phyloP scores from a whole-genome alignment of 2,113 vertebrate genomes.

The Corythoichthys intestinalis region DNA sequence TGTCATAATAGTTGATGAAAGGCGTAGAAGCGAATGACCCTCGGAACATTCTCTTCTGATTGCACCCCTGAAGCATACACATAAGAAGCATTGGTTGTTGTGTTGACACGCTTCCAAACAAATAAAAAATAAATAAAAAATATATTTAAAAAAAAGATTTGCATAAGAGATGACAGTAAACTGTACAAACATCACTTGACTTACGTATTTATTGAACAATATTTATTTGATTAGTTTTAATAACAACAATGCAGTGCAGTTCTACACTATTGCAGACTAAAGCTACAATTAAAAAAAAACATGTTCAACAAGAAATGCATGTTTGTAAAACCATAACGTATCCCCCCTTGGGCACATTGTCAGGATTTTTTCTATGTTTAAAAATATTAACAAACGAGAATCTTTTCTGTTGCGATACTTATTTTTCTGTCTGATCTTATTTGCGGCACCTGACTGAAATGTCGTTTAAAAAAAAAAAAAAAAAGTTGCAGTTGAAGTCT shows the following conservation, averaged over 20 bases:
- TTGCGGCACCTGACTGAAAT: no score
- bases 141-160: neutral
- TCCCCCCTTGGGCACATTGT: neutral
- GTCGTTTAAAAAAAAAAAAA: no score
- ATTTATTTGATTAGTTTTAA: no score
- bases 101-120: no score
- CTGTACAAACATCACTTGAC: neutral
- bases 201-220: neutral
- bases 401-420: no score
- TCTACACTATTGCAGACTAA: neutral
- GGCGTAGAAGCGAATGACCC: conserved; percentile 53
- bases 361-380: neutral
- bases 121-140: neutral
- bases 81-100: neutral
- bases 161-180: neutral
- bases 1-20: conserved; percentile 66
- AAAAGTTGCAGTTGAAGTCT: no score
- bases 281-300: neutral
- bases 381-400: neutral
- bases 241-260: neutral
- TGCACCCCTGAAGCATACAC: conserved; percentile 54
- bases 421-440: no score
- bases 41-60: conserved; percentile 64
- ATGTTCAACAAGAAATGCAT: neutral
- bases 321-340: neutral